These are phyloP conservation scores for Seriola quinqueradiata DNA, from an alignment of 2,113 vertebrate genomes.

Conservation along the genomic window DNA sequence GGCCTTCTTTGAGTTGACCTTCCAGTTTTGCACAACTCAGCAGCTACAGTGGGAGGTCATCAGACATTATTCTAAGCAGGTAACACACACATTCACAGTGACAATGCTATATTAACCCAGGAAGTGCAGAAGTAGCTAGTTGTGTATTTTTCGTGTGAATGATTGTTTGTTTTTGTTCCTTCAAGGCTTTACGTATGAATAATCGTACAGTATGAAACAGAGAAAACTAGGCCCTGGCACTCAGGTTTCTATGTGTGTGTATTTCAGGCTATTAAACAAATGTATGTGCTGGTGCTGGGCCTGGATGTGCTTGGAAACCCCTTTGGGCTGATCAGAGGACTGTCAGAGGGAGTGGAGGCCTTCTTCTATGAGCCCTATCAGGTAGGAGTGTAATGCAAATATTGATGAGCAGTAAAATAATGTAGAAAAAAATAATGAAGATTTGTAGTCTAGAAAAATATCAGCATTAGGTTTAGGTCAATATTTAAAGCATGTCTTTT, in stretches of 20 bases:
- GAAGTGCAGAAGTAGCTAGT: neutral
- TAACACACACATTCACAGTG: conserved; percentile 58
- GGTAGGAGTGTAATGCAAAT: conserved; percentile 76
- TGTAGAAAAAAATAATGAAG: too few relatives aligned
- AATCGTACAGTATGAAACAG: neutral
- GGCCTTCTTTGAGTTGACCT: conserved; percentile 92
- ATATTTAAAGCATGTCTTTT: neutral
- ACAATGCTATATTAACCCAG: neutral
- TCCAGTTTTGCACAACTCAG: conserved; percentile 91
- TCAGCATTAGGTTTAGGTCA: neutral
- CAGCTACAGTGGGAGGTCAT: conserved; percentile 92
- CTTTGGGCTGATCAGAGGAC: conserved; percentile 95
- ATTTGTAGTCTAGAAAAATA: neutral
- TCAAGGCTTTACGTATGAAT: neutral
- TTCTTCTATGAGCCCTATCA: conserved; percentile 99
- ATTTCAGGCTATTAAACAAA: conserved; percentile 95
- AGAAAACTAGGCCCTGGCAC: neutral
- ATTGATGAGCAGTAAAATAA: too few relatives aligned
- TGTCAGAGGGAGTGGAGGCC: conserved; percentile 97
- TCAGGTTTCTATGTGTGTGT: conserved; percentile 23
- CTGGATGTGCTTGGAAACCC: conserved; percentile 99
- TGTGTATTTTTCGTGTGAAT: neutral
- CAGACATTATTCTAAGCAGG: conserved; percentile 96
- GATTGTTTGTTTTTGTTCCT: neutral
- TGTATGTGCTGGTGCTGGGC: conserved; percentile 97